Base-by-base conservation (phyloP, 2,113 vertebrate genomes). In the Passerina amoena region DNA sequence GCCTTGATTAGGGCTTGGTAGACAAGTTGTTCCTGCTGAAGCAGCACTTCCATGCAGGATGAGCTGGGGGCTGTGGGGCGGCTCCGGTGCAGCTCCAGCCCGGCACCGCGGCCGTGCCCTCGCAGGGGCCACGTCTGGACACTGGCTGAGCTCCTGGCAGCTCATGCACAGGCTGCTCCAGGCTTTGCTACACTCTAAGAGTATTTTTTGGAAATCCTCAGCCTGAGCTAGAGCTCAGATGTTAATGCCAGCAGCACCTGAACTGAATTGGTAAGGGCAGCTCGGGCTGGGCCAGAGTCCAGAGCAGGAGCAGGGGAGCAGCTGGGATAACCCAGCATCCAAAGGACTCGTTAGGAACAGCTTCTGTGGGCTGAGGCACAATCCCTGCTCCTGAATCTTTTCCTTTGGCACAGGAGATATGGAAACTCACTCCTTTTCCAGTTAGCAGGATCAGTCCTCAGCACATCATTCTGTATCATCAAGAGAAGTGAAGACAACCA, bases 61-160 rank as follows among this genome's bases (percentile, higher is more conserved):
- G 83, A 71, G 14, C 4, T 3, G 0, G 20, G 9, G 45, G 24
- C 27, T 23, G 20, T 0, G 61, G 51, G 47, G 50, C 3, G 1
- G 56, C 37, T 50, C 23, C 2, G 5, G 48, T 12, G 21, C 64
- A 6, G 4, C 12, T 27, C 45, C 75, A 37, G n/a, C 56, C 33
- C 1, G 1, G 6, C 70, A 40, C 18, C 0, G 2, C 1, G 2
- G 48, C 73, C 5, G 2, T 3, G 23, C 7, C 56, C 40, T n/a
- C 2, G 0, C 22, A 18, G 38, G 37, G 37, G 7, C 27, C 22
- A 20, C 0, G 0, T 9, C 83, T 44, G 27, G 47, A 17, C 31
- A 1, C 3, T 0, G 21, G 35, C 30, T 3, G 14, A 61, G n/a
- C 8, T 19, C 0, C 2, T 5, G 51, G 33, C 45, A 28, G 10